These are phyloP conservation scores for Urocitellus parryii DNA, from an alignment of 2,113 vertebrate genomes.

Conservation along the genomic window DNA sequence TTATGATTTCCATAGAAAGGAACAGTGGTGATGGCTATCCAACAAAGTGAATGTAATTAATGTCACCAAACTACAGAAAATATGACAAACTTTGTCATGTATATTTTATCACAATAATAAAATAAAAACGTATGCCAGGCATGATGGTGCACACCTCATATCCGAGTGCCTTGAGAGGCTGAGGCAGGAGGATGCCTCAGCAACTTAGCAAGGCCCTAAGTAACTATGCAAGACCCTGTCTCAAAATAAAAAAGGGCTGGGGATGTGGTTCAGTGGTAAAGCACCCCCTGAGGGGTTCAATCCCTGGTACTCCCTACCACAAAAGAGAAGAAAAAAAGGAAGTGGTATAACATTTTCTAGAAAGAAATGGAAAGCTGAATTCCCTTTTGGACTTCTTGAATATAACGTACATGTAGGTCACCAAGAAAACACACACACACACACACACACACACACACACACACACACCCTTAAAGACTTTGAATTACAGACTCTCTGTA, in stretches of 20 bases:
- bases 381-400: not conserved
- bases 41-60: not conserved
- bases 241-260: too few species aligned
- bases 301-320: too few species aligned
- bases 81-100: not conserved
- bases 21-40: not conserved
- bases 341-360: not conserved
- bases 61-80: not conserved
- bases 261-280: too few species aligned
- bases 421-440: not conserved
- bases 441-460: too few species aligned
- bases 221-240: too few species aligned
- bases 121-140: not conserved
- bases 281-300: too few species aligned
- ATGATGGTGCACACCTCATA: too few species aligned
- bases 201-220: too few species aligned
- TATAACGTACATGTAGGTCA: not conserved
- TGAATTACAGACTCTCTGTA: not conserved
- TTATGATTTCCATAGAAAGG: not conserved
- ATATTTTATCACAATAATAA: not conserved
- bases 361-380: not conserved
- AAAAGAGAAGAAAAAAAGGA: not conserved
- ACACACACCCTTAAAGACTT: too few species aligned
- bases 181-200: not conserved
- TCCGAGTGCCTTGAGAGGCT: too few species aligned